Evolutionary conservation across 2,113 vertebrate species (phyloP).

Genomic region (Natator depressus): DNA sequence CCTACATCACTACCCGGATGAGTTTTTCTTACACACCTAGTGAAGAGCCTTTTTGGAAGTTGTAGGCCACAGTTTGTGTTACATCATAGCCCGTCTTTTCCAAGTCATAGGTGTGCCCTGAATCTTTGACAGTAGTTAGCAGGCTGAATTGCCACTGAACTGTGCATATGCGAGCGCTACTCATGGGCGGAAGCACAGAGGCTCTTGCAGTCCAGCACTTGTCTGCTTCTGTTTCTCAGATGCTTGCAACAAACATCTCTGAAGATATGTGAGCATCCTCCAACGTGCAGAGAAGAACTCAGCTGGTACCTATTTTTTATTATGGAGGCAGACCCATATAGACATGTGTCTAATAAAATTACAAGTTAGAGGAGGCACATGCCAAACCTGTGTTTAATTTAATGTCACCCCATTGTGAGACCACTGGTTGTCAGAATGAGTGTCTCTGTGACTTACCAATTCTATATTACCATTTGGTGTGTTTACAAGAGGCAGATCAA

Average conservation of each 20-base stretch:
- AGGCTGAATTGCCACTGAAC: neutral
- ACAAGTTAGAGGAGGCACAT: neutral
- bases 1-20: neutral
- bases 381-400: neutral
- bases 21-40: neutral
- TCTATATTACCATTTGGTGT: conserved; percentile 37
- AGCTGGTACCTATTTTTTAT: neutral
- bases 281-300: neutral
- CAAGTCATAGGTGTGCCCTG: neutral
- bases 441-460: neutral
- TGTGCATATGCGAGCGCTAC: neutral
- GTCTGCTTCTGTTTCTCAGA: neutral
- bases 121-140: neutral
- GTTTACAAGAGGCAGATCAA: conserved; percentile 36
- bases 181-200: neutral
- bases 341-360: neutral
- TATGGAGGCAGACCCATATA: neutral
- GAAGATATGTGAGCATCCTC: neutral
- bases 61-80: neutral
- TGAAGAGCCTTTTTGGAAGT: neutral
- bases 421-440: neutral
- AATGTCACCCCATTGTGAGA: neutral
- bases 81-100: neutral
- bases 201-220: neutral
- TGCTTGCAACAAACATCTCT: neutral